Percentiles rank a stretch among this genome's conserved stretches.
Evolutionary conservation across 2,888 invertebrate species (phyloP).

Genomic region (Sceliomorpha sp.): DNA sequence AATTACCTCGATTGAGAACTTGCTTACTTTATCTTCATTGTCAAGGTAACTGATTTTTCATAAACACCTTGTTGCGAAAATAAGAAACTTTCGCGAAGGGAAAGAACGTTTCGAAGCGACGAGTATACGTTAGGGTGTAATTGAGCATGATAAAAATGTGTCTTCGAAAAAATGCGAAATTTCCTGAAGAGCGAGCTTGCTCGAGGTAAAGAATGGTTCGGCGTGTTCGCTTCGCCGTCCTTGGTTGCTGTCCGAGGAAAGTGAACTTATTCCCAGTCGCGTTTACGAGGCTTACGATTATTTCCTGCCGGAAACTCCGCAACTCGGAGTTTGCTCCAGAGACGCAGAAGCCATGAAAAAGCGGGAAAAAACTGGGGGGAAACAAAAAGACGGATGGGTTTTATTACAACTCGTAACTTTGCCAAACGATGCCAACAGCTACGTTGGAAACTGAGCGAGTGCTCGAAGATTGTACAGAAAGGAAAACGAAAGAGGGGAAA

Average conservation of each 20-base stretch:
- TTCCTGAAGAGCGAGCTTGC: slow-evolving; percentile 2
- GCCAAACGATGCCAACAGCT: slow-evolving; percentile 29
- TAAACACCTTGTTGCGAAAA: too few relatives aligned
- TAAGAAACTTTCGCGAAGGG: too few relatives aligned
- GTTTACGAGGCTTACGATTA: slow-evolving; percentile 63
- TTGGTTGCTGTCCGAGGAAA: slow-evolving; percentile 29
- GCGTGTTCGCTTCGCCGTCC: slow-evolving; percentile 14
- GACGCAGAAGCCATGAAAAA: slow-evolving; percentile 47
- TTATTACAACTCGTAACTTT: slow-evolving; percentile 51
- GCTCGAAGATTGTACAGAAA: slow-evolving; percentile 13
- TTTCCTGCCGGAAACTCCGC: slow-evolving; percentile 64
- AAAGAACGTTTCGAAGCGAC: slow-evolving; percentile 7
- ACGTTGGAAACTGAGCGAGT: slow-evolving; percentile 29
- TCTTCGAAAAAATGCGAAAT: slow-evolving; percentile 27
- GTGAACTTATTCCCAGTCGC: slow-evolving; percentile 54
- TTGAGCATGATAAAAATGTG: slow-evolving; percentile 23
- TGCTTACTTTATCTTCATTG: not conserved
- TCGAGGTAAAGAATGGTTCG: slow-evolving; percentile 6
- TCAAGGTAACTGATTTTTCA: not conserved
- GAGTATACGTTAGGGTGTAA: slow-evolving; percentile 21
- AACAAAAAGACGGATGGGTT: slow-evolving; percentile 49
- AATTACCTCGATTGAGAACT: slow-evolving; percentile 19
- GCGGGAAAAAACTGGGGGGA: slow-evolving; percentile 51
- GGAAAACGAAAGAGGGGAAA: slow-evolving; percentile 24
- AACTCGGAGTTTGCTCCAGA: slow-evolving; percentile 28